Evolutionary conservation across 2,888 invertebrate species (phyloP), one percentile per base, ranked within the genome.

Genomic region (Saturnia japonica): DNA sequence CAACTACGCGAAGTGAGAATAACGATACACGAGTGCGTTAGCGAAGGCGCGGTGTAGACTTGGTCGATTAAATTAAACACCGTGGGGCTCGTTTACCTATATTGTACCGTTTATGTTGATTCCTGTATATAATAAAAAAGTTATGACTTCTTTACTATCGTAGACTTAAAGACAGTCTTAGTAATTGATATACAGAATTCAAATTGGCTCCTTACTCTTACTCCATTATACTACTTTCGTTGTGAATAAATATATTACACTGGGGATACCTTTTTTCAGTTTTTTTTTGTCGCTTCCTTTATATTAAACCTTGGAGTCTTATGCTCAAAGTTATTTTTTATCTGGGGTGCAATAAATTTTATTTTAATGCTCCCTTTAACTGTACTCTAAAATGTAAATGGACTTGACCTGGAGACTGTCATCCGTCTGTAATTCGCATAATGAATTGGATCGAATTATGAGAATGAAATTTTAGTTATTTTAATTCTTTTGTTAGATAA

Each of bases 171-270:
- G 14, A 28, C 28, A 60, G 57, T 14, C 57, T 60, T 60, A 60
- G 1, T 34, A 40, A 40, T 60, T 43, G 64, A 40, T n/a, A 64
- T 2, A 64, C 19, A 64, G 34, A 64, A 71, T 25, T 60, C 57
- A 60, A 60, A 14, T 28, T 60, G 25, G 28, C 28, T 60, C 72
- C 72, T 73, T 71, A 76, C 73, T 73, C 74, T 76, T 82, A 82
- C 86, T 88, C 87, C 83, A 88, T 88, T 89, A 89, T 90, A 89
- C 90, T 90, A 86, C 88, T 88, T 87, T 83, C 83, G 79, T 89
- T 88, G 90, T 88, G 89, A 90, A 90, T 91, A 90, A 91, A 91
- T 89, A 88, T 90, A 89, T 88, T 88, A 88, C 90, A 87, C 86
- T 68, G 76, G 88, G 87, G 88, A 89, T 87, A 84, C 78, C 79